Evolutionary conservation across 2,888 invertebrate genomes (phyloP), one percentile per base, ranked within the genome.

Genomic region (Bimastos eiseni): DNA sequence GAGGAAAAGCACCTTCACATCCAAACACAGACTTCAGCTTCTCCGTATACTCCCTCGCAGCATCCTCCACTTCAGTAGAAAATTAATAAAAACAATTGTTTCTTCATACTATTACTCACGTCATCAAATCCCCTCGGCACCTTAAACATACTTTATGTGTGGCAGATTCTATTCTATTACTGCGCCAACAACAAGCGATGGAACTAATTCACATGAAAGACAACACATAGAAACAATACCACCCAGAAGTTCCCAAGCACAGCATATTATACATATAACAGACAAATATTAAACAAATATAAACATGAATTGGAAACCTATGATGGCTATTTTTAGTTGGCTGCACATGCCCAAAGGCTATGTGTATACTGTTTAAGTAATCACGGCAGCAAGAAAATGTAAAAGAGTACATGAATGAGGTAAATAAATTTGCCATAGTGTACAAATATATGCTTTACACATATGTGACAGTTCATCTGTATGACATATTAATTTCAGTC

Each of bases 21-120:
- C 90, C 91, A 90, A 91, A 91, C 36, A 91, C 91, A 49, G 36
- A 38, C 41, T 83, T 55, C 93, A 98, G 95, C 95, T 97, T 96
- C 92, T 96, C 95, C 89, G 96, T 96, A 94, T 98, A 98, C 94
- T 97, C 97, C 93, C 95, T 95, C 15, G 98, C 98, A 91, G 97
- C 97, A 93, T 97, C 97, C 92, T 96, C 96, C 89, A 97, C 97
- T 97, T 95, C 24, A 83, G 44, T 34, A n/a, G 15, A 30, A 34
- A 49, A 89, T 34, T n/a, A 88, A 34, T 88, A 34, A 0, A 11
- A 33, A 88, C 88, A 21, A 34, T 83, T 6, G 41, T 49, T 70
- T 70, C 17, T n/a, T 70, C 1, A 11, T n/a, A 70, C 30, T 70
- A 17, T 5, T 8, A n/a, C n/a, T n/a, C 30, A n/a, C n/a, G 70